Conservation (phyloP, 2,797 vertebrate species). For the Halcyon badia region DNA sequence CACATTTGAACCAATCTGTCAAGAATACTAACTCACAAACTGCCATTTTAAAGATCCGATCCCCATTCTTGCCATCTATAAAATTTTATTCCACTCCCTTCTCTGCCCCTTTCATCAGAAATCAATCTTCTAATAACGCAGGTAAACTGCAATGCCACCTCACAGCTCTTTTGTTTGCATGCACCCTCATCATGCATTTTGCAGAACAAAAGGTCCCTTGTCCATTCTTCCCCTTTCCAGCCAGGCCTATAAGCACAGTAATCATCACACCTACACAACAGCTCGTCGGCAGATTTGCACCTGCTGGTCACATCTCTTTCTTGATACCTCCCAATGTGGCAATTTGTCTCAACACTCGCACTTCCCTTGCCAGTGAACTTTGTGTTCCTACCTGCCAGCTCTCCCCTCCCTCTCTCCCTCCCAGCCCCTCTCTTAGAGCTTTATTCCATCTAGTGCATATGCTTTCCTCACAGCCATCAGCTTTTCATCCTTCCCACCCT, state of each 20-base stretch:
- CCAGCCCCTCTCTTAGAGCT: background rate
- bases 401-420: background rate
- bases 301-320: background rate
- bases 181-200: background rate
- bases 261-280: background rate
- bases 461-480: background rate
- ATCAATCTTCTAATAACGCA: conserved; percentile 28
- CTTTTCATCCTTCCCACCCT: background rate
- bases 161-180: background rate
- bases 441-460: background rate
- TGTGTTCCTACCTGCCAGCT: background rate
- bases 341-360: background rate
- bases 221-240: background rate
- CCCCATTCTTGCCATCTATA: conserved; percentile 6
- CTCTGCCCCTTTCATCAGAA: conserved; percentile 31
- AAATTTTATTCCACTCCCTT: conserved; percentile 23
- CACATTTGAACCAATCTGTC: conserved; percentile 20
- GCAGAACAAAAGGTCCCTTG: background rate
- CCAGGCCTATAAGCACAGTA: background rate
- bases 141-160: conserved; percentile 3
- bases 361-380: background rate
- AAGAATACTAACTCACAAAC: conserved; percentile 49
- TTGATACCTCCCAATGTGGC: background rate
- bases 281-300: background rate
- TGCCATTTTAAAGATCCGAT: conserved; percentile 57